Conservation (phyloP, 2,797 vertebrate genomes). For the Fistularia tabacaria region DNA sequence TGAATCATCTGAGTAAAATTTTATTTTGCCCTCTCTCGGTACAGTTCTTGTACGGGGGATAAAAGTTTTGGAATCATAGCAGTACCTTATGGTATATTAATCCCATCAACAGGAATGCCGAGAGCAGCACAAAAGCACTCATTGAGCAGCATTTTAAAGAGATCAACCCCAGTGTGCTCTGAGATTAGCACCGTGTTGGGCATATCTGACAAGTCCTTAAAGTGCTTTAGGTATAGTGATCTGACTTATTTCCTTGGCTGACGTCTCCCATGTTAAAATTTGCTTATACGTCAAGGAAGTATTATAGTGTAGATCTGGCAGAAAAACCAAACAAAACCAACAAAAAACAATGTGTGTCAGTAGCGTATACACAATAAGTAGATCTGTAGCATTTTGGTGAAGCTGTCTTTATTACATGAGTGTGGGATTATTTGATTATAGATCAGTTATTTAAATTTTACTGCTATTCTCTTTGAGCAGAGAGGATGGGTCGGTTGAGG, state of each 20-base stretch:
- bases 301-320: conserved; percentile 45
- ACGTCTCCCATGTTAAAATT: conserved; percentile 62
- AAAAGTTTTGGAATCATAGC: conserved; percentile 47
- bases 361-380: too few relatives aligned
- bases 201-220: conserved; percentile 61
- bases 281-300: conserved; percentile 58
- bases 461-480: too few relatives aligned
- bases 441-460: too few relatives aligned
- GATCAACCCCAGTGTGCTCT: conserved; percentile 52
- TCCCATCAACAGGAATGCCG: conserved; percentile 59
- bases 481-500: too few relatives aligned
- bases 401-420: too few relatives aligned
- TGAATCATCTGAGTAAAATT: conserved; percentile 25
- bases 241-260: conserved; percentile 68
- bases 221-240: conserved; percentile 55
- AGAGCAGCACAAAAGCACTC: conserved; percentile 52
- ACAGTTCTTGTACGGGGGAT: conserved; percentile 39
- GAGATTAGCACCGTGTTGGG: conserved; percentile 62
- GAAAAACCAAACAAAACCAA: conserved; percentile 2
- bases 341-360: too few relatives aligned
- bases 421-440: too few relatives aligned
- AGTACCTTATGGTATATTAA: conserved; percentile 59
- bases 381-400: too few relatives aligned
- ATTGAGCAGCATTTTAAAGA: conserved; percentile 51
- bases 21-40: conserved; percentile 6